phyloP scores from a whole-genome alignment of 2,888 invertebrate species.

The Icerya purchasi region DNA sequence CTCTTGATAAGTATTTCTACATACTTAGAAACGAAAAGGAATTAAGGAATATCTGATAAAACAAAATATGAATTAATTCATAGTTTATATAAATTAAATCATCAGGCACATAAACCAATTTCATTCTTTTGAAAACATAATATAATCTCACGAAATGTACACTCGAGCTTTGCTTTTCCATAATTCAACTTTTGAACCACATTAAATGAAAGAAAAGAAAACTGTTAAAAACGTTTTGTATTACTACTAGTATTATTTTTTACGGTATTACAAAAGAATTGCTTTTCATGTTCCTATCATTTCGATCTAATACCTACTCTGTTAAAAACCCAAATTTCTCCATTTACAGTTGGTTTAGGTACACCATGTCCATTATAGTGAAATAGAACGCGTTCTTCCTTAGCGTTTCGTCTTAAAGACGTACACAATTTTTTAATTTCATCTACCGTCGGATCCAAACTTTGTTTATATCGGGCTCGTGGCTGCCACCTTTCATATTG shows the following conservation, averaged over 20 bases:
- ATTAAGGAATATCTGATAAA: too few species aligned
- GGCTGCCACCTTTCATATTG: conserved; percentile 99
- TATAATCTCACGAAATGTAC: too few species aligned
- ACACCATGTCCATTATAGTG: conserved; percentile 99
- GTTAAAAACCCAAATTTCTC: conserved; percentile 99
- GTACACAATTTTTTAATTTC: conserved; percentile 94
- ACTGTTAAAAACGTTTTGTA: too few species aligned
- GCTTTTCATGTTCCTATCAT: not conserved
- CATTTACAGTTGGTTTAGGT: conserved; percentile 89
- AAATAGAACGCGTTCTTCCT: conserved; percentile 92
- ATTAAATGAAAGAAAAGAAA: conserved; percentile 3
- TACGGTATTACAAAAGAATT: not conserved
- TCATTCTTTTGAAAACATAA: too few species aligned
- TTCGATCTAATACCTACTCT: conserved; percentile 34
- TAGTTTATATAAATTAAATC: too few species aligned
- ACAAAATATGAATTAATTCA: too few species aligned
- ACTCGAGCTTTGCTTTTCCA: too few species aligned
- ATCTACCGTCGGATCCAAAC: conserved; percentile 89
- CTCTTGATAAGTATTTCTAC: too few species aligned
- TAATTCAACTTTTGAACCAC: too few species aligned
- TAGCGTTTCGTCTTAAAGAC: conserved; percentile 83
- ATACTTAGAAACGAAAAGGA: too few species aligned
- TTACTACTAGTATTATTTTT: too few species aligned
- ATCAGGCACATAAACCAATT: too few species aligned
- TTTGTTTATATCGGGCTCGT: conserved; percentile 87